Conservation (phyloP, 2,113 vertebrate genomes). For the Helogale parvula region DNA sequence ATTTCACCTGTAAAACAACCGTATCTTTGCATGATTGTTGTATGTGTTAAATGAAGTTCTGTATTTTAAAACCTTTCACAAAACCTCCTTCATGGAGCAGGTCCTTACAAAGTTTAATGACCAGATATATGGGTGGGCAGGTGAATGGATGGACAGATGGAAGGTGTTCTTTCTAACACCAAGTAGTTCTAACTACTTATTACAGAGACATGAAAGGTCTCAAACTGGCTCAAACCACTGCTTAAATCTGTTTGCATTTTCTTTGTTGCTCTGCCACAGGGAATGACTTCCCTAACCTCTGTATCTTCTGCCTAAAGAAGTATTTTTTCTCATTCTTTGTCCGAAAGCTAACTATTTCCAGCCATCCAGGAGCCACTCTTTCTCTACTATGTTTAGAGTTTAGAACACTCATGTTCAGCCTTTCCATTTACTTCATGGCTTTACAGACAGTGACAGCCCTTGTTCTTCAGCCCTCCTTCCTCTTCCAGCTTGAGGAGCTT, state of each 20-base stretch:
- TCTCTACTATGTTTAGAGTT: not conserved
- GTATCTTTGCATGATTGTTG: not conserved
- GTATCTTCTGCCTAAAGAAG: not conserved
- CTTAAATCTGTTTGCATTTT: too few species aligned
- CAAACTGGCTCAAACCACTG: not conserved
- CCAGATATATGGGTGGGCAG: not conserved
- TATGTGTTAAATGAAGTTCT: not conserved
- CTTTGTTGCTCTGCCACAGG: fast-evolving
- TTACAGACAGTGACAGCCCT: not conserved
- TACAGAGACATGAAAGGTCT: not conserved
- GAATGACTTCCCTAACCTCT: not conserved
- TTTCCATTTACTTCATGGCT: not conserved
- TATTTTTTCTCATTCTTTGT: not conserved
- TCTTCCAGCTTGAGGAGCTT: not conserved
- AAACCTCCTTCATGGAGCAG: not conserved
- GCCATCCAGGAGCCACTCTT: not conserved
- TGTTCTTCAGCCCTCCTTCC: not conserved
- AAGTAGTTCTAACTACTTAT: not conserved
- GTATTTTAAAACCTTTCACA: not conserved
- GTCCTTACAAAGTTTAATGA: not conserved
- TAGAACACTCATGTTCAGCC: not conserved
- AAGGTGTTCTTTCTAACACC: not conserved
- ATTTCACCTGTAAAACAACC: not conserved
- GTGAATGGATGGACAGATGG: not conserved
- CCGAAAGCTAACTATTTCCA: not conserved